Evolutionary conservation across 2,888 invertebrate genomes (phyloP).

Genomic region (Caenorhabditis macrosperma): DNA sequence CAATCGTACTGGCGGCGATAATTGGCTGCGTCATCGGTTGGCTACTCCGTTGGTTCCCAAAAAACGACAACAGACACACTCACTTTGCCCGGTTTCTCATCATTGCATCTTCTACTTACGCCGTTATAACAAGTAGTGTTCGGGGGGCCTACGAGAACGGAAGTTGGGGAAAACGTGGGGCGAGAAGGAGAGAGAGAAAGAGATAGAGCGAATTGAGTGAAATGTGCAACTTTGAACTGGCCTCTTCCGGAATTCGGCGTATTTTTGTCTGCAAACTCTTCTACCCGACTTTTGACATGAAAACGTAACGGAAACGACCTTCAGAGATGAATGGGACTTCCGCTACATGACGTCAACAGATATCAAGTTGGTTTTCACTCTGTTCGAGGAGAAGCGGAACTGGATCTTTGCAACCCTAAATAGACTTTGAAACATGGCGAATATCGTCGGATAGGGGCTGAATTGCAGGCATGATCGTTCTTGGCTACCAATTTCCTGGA

Average conservation of each 20-base stretch:
- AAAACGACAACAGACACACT: slow-evolving; percentile 58
- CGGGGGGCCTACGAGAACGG: background rate
- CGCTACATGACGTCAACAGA: background rate
- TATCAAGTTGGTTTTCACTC: background rate
- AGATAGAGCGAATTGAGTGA: no score
- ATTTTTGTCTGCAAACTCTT: background rate
- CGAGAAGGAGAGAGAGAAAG: no score
- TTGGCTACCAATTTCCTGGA: slow-evolving; percentile 60
- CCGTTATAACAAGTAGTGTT: slow-evolving; percentile 55
- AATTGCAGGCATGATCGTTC: slow-evolving; percentile 52
- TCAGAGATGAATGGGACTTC: slow-evolving; percentile 2
- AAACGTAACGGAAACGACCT: slow-evolving; percentile 1
- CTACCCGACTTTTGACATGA: background rate
- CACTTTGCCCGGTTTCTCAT: slow-evolving; percentile 56
- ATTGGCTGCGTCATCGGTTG: slow-evolving; percentile 57
- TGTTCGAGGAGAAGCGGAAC: background rate
- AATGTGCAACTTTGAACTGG: background rate
- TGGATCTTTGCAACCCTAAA: background rate
- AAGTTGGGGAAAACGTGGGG: no score
- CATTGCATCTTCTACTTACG: slow-evolving; percentile 48
- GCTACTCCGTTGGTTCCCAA: slow-evolving; percentile 60
- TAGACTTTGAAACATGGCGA: background rate
- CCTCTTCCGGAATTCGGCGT: background rate
- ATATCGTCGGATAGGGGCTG: background rate
- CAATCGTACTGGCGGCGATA: slow-evolving; percentile 51